Conservation (phyloP, 2,888 invertebrate species). For the Drosophila bunnanda region DNA sequence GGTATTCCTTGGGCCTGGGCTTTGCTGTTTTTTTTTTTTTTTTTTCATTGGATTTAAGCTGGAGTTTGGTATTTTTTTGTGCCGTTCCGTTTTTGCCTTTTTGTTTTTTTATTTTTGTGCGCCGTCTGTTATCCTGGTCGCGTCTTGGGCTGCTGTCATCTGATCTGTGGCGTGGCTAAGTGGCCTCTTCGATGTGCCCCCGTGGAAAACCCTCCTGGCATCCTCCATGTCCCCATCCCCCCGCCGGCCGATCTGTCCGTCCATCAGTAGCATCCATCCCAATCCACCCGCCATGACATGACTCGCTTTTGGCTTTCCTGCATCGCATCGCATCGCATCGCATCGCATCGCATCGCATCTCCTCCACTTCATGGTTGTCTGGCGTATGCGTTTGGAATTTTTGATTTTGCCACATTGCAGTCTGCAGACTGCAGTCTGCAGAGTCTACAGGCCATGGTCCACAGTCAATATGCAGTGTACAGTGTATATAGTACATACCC, state of each 20-base stretch:
- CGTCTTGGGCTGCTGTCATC: conserved; percentile 69
- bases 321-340: conserved; percentile 6
- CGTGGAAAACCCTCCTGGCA: neutral
- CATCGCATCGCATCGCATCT: conserved; percentile 15
- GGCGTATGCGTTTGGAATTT: conserved; percentile 81
- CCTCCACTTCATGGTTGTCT: conserved; percentile 69
- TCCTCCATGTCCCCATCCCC: neutral
- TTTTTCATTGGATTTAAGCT: conserved; percentile 2
- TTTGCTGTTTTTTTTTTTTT: conserved; percentile 8
- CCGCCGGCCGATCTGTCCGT: conserved; percentile 1
- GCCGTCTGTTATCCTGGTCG: conserved; percentile 66
- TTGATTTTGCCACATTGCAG: conserved; percentile 80
- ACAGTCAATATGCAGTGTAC: conserved; percentile 11
- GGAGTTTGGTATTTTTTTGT: conserved; percentile 12
- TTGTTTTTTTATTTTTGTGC: conserved; percentile 13
- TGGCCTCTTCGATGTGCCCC: conserved; percentile 54
- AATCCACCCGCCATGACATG: conserved; percentile 64
- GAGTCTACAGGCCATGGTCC: conserved; percentile 1
- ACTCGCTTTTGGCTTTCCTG: conserved; percentile 48
- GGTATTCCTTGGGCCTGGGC: neutral
- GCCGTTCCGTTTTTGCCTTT: neutral
- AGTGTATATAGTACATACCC: neutral
- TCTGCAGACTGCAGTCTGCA: conserved; percentile 14
- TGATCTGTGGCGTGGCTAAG: conserved; percentile 76
- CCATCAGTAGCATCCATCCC: conserved; percentile 32